phyloP scores from a whole-genome alignment of 2,888 invertebrate genomes.

The Iphiclides podalirius region DNA sequence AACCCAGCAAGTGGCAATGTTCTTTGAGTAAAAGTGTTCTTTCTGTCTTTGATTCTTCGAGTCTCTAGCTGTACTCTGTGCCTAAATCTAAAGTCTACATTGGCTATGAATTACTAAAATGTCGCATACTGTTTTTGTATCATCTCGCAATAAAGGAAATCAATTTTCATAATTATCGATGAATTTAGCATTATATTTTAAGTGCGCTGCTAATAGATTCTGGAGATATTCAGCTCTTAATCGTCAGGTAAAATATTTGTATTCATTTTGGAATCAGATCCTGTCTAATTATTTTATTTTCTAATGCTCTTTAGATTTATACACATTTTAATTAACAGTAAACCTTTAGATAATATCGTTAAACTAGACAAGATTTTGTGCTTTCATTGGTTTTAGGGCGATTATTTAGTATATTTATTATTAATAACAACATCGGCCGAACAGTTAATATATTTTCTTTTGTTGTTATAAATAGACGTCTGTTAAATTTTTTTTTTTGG shows the following conservation, averaged over 20 bases:
- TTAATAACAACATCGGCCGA: neutral
- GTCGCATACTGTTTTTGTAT: constrained; percentile 77
- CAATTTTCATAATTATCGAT: constrained; percentile 55
- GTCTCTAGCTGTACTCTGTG: no score
- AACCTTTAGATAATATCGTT: constrained; percentile 15
- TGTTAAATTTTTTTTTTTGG: constrained; percentile 15
- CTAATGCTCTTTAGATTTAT: constrained; percentile 37
- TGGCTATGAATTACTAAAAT: constrained; percentile 64
- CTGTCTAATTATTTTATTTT: constrained; percentile 42
- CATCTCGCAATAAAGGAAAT: constrained; percentile 60
- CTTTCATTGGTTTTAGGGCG: neutral
- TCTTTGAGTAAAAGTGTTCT: no score
- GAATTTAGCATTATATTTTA: constrained; percentile 41
- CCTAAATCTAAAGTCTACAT: constrained; percentile 26
- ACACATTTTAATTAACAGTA: constrained; percentile 28
- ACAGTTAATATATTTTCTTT: constrained; percentile 30
- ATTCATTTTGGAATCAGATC: constrained; percentile 26
- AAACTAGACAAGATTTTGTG: constrained; percentile 1
- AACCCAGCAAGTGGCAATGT: no score
- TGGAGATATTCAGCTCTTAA: constrained; percentile 32
- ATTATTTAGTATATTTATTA: neutral
- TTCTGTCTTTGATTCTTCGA: no score
- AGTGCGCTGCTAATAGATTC: constrained; percentile 41
- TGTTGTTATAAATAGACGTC: constrained; percentile 37
- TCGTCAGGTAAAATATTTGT: constrained; percentile 36